Percentiles rank a stretch among this genome's conserved stretches.
Evolutionary conservation across 1,140 invertebrate genomes (phyloP).

Genomic region (Saccostrea glomerata): DNA sequence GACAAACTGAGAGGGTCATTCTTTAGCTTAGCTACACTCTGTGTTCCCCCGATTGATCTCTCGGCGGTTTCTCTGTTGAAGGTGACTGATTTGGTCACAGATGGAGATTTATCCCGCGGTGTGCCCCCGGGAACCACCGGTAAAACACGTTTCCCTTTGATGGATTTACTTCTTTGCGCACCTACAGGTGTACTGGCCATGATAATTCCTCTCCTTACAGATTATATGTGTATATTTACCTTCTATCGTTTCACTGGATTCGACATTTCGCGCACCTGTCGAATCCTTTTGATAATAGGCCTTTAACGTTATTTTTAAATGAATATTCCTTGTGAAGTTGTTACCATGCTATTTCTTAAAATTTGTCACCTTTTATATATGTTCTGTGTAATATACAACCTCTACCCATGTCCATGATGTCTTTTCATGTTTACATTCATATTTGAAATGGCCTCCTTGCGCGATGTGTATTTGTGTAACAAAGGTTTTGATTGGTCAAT

Average conservation of each 20-base stretch:
- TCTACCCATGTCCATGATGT: neutral
- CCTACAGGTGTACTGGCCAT: constrained; percentile 27
- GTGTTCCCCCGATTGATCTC: constrained; percentile 76
- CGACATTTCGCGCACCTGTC: neutral
- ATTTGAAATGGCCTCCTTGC: constrained; percentile 44
- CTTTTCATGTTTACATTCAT: constrained; percentile 38
- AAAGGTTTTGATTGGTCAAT: constrained; percentile 28
- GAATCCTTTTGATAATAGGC: neutral
- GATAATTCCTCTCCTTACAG: neutral
- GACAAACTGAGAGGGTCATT: constrained; percentile 62
- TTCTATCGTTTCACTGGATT: neutral
- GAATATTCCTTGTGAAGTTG: neutral
- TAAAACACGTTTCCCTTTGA: constrained; percentile 46
- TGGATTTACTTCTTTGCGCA: constrained; percentile 34
- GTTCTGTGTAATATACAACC: neutral
- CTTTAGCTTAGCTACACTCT: constrained; percentile 69
- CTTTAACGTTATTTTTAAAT: neutral
- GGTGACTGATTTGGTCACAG: constrained; percentile 59
- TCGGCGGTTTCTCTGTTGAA: constrained; percentile 73
- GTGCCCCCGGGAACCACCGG: constrained; percentile 40
- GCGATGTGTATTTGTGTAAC: constrained; percentile 13
- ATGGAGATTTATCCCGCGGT: constrained; percentile 33
- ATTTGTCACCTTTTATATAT: neutral
- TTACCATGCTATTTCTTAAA: neutral
- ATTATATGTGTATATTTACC: neutral